Evolutionary conservation across 2,113 vertebrate genomes (phyloP).

Genomic region (Varanus salvator): DNA sequence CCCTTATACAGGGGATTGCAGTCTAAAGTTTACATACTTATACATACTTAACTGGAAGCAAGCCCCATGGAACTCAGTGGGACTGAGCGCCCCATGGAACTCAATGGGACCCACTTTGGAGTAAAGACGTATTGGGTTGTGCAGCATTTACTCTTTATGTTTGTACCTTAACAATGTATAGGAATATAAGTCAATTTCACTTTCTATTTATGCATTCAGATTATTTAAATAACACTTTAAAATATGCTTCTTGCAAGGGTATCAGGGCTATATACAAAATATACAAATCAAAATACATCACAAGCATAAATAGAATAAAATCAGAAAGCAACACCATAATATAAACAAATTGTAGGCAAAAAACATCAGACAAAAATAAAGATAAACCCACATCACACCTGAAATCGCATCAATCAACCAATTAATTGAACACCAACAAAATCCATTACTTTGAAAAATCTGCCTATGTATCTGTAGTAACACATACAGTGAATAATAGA

Average conservation of each 20-base stretch:
- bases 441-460: too few species aligned
- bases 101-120: too few species aligned
- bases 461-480: not conserved
- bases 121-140: too few species aligned
- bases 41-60: too few species aligned
- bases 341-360: not conserved
- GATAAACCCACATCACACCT: not conserved
- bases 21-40: too few species aligned
- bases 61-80: too few species aligned
- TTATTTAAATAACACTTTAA: not conserved
- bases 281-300: not conserved
- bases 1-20: too few species aligned
- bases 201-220: not conserved
- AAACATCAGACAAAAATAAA: not conserved
- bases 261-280: not conserved
- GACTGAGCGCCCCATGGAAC: too few species aligned
- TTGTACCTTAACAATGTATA: not conserved
- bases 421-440: too few species aligned
- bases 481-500: not conserved
- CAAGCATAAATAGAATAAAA: not conserved
- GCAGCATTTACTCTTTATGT: not conserved
- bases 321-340: not conserved
- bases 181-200: too few species aligned
- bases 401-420: too few species aligned
- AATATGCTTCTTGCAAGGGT: not conserved